Conservation (phyloP, 2,113 vertebrate genomes). For the Chroicocephalus ridibundus region DNA sequence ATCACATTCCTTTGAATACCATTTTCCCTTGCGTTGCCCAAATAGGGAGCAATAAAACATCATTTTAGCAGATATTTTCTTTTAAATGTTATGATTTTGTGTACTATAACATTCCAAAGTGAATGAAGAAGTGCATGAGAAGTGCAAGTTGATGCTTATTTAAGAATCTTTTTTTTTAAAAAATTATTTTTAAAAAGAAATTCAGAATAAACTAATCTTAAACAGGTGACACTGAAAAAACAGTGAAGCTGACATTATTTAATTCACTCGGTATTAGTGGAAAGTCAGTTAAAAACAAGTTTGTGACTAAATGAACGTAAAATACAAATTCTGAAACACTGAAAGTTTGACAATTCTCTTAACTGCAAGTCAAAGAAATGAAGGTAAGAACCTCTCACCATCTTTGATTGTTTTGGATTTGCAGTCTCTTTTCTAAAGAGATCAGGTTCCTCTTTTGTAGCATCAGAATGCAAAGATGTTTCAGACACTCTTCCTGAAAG, state of each 20-base stretch:
- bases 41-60: background rate
- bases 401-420: conserved; percentile 25
- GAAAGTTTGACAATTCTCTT: background rate
- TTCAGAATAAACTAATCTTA: background rate
- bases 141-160: background rate
- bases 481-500: conserved; percentile 47
- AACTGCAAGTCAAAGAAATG: background rate
- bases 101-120: background rate
- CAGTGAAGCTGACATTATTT: background rate
- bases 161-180: background rate
- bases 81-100: background rate
- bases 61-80: background rate
- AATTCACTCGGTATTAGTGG: background rate
- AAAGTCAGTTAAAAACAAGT: background rate
- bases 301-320: background rate
- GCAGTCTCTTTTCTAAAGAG: conserved; percentile 7
- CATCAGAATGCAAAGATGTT: conserved; percentile 44
- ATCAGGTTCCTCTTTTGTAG: background rate
- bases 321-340: background rate
- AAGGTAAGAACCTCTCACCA: conserved; percentile 14
- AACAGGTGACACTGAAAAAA: background rate
- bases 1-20: background rate
- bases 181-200: background rate
- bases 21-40: background rate
- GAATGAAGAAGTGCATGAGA: background rate